Evolutionary conservation across 2,797 vertebrate genomes (phyloP).

Genomic region (Sebastiscus tertius): DNA sequence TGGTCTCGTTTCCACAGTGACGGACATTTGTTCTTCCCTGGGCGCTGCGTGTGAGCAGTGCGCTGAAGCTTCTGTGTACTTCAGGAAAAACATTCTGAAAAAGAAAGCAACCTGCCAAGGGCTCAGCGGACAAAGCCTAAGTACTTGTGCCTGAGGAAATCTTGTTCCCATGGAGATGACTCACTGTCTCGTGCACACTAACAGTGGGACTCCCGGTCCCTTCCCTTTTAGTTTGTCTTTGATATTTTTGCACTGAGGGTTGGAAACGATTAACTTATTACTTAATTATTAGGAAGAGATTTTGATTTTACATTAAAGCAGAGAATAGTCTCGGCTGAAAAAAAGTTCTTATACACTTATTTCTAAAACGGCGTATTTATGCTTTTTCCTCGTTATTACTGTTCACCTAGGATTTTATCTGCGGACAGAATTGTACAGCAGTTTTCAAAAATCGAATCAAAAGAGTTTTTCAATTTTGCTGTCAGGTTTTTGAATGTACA

Average conservation of each 20-base stretch:
- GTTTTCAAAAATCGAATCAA: constrained; percentile 39
- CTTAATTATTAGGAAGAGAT: constrained; percentile 61
- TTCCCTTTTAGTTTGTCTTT: constrained; percentile 57
- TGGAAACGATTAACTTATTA: constrained; percentile 74
- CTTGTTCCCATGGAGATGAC: constrained; percentile 35
- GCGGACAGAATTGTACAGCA: constrained; percentile 43
- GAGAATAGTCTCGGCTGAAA: constrained; percentile 20
- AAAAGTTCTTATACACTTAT: constrained; percentile 51
- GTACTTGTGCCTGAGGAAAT: constrained; percentile 67
- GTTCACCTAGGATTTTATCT: constrained; percentile 44
- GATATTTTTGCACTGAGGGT: constrained; percentile 84
- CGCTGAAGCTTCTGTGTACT: constrained; percentile 13
- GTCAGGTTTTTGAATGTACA: constrained; percentile 72
- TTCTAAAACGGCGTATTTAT: constrained; percentile 69
- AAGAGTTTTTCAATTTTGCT: constrained; percentile 22
- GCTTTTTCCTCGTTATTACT: constrained; percentile 50
- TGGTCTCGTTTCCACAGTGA: constrained; percentile 5
- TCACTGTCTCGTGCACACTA: not conserved
- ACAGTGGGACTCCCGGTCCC: constrained; percentile 26
- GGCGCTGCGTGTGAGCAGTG: not conserved
- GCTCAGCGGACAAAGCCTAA: constrained; percentile 40
- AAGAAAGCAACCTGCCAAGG: constrained; percentile 39
- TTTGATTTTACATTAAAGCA: constrained; percentile 47
- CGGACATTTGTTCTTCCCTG: not conserved
- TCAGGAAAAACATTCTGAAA: constrained; percentile 17